These are phyloP conservation scores for Apaloderma vittatum DNA, from an alignment of 2,113 vertebrate genomes.

Conservation along the genomic window DNA sequence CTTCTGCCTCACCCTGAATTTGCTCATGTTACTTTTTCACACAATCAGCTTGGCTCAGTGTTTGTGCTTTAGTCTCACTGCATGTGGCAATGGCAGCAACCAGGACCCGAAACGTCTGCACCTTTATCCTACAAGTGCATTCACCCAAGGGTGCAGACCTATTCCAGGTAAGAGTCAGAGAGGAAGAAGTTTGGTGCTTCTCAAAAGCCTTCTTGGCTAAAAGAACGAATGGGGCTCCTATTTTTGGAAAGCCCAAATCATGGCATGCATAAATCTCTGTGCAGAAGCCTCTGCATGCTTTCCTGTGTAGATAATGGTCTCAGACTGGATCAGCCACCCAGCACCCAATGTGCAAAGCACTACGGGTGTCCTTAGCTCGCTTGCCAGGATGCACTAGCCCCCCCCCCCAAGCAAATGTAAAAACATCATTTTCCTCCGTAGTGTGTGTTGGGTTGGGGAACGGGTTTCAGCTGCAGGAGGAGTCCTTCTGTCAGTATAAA, in stretches of 20 bases:
- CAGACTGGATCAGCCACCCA: background rate
- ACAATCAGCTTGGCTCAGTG: background rate
- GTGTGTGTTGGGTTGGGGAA: background rate
- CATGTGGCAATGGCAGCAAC: background rate
- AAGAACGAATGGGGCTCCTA: background rate
- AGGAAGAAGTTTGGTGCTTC: background rate
- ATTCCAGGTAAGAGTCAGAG: background rate
- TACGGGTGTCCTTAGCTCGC: background rate
- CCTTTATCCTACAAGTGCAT: background rate
- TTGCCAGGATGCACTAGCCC: fast-evolving
- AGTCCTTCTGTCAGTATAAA: background rate
- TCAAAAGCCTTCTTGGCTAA: background rate
- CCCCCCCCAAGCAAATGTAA: background rate
- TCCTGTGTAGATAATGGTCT: background rate
- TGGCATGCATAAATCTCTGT: background rate
- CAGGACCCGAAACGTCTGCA: background rate
- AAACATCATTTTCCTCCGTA: background rate
- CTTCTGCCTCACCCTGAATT: slow-evolving; percentile 3
- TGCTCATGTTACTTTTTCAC: background rate
- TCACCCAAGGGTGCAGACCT: background rate
- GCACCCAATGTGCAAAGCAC: background rate
- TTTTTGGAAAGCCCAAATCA: background rate
- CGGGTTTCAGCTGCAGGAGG: background rate
- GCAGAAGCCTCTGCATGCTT: background rate
- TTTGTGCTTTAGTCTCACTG: background rate